phyloP scores from a whole-genome alignment of 2,113 vertebrate species.

The Apus apus region DNA sequence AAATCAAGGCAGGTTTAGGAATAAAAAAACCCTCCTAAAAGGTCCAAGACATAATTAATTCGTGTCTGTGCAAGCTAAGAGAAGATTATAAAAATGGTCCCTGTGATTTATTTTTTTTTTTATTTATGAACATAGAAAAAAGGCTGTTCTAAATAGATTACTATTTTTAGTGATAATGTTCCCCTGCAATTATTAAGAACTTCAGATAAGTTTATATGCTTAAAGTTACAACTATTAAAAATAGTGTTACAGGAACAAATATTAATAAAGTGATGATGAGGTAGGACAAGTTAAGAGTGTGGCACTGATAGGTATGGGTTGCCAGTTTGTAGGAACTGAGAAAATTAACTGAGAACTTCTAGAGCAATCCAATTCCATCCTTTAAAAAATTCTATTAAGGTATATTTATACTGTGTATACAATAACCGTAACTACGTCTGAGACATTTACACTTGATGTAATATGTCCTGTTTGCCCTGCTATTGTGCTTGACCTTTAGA shows the following conservation, averaged over 20 bases:
- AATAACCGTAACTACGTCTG: background rate
- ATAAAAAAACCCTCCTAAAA: background rate
- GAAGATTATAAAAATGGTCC: background rate
- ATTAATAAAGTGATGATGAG: background rate
- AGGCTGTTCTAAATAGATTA: background rate
- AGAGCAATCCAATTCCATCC: background rate
- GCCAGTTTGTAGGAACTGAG: background rate
- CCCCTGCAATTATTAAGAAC: background rate
- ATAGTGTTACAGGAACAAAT: background rate
- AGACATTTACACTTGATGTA: background rate
- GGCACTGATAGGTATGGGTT: rapidly evolving
- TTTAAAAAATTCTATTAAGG: background rate
- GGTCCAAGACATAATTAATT: background rate
- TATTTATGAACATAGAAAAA: background rate
- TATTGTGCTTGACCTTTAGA: background rate
- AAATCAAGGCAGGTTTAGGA: background rate
- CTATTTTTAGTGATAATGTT: background rate
- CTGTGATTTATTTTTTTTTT: background rate
- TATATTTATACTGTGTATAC: background rate
- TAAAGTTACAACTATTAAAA: background rate
- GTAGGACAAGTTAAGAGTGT: background rate
- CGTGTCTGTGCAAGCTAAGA: background rate
- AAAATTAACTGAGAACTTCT: background rate
- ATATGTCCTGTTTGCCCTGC: background rate
- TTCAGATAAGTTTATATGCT: background rate